Conservation (phyloP, 2,888 invertebrate species). For the Ophion obscuratus region DNA sequence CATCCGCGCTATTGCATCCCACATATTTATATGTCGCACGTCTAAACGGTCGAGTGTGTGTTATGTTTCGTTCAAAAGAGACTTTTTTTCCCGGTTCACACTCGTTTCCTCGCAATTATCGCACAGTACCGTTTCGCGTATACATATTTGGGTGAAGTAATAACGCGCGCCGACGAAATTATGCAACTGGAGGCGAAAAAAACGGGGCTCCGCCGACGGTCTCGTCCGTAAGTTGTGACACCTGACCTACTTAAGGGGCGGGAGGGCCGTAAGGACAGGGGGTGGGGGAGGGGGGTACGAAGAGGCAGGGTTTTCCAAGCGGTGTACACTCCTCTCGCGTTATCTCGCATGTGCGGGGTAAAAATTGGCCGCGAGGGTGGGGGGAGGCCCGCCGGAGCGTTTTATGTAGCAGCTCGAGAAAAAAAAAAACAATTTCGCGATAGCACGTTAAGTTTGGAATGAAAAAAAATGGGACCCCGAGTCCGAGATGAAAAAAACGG, state of each 20-base stretch:
- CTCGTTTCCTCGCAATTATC: neutral
- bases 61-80: conserved; percentile 8
- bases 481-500: neutral
- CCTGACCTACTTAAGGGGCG: conserved; percentile 79
- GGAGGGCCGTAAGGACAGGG: neutral
- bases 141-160: conserved; percentile 77
- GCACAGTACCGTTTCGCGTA: conserved; percentile 20
- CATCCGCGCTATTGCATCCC: conserved; percentile 75
- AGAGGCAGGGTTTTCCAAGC: conserved; percentile 55
- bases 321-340: conserved; percentile 15
- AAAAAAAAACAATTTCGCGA: neutral
- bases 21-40: conserved; percentile 63
- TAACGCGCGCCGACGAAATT: conserved; percentile 75
- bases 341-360: conserved; percentile 10
- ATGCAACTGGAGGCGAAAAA: conserved; percentile 78
- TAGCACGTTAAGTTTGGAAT: neutral
- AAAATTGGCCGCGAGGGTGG: conserved; percentile 23
- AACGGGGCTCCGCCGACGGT: conserved; percentile 73
- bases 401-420: conserved; percentile 9
- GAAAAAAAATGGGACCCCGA: neutral
- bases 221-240: conserved; percentile 76
- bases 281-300: neutral
- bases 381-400: conserved; percentile 33
- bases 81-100: neutral
- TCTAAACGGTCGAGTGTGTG: conserved; percentile 33